Percentiles rank a stretch among this genome's conserved stretches.
phyloP scores from a whole-genome alignment of 2,797 vertebrate species.

The Typhlichthys subterraneus region DNA sequence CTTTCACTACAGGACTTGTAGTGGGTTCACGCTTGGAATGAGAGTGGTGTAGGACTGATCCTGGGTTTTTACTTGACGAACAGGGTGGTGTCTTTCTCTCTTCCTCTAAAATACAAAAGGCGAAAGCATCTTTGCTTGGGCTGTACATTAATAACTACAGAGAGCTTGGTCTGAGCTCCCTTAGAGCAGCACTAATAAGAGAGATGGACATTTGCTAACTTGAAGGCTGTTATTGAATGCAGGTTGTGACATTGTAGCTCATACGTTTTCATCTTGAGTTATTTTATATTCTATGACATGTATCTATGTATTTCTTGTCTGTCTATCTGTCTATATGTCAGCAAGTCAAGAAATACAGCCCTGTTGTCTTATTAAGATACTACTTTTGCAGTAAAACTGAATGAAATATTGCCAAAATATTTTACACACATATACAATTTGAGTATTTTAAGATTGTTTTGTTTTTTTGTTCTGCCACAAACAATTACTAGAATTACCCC shows the following conservation, averaged over 20 bases:
- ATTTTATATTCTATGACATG: conserved; percentile 64
- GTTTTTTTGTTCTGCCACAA: neutral
- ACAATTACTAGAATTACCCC: neutral
- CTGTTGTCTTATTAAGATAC: conserved; percentile 19
- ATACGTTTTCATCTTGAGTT: conserved; percentile 65
- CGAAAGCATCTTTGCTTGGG: conserved; percentile 27
- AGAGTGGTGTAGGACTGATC: conserved; percentile 44
- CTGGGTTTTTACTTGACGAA: conserved; percentile 43
- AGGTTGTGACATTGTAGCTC: conserved; percentile 73
- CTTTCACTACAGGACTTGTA: conserved; percentile 40
- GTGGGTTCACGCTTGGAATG: conserved; percentile 48
- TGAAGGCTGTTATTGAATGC: conserved; percentile 55
- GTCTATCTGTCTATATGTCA: conserved; percentile 63
- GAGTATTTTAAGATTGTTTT: too few species aligned
- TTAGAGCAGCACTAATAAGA: conserved; percentile 33
- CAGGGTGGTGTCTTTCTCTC: conserved; percentile 27
- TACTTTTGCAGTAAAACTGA: conserved; percentile 25
- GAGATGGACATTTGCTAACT: conserved; percentile 19
- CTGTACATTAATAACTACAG: conserved; percentile 44
- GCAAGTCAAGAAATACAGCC: conserved; percentile 44
- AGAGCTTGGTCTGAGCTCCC: conserved; percentile 28
- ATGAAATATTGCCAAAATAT: conserved; percentile 53
- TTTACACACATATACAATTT: conserved; percentile 2
- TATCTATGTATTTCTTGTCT: conserved; percentile 57
- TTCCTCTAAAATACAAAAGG: conserved; percentile 45